Conservation (phyloP, 2,888 invertebrate genomes). For the Caenorhabditis sp. region DNA sequence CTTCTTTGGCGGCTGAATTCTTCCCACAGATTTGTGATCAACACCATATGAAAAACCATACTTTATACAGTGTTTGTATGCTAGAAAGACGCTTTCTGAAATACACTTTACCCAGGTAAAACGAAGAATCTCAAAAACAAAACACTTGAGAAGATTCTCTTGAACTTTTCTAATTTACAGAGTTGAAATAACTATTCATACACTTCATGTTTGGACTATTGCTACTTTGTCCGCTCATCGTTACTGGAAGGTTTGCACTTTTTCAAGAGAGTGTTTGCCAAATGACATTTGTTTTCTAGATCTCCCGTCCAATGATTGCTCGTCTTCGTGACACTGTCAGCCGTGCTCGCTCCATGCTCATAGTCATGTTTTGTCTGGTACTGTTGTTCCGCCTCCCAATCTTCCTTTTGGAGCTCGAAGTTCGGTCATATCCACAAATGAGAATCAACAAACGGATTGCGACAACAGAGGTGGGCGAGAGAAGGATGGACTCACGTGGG, state of each 20-base stretch:
- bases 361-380: slow-evolving; percentile 72
- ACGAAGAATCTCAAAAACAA: background rate
- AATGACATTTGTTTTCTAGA: slow-evolving; percentile 69
- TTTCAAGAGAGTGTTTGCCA: background rate
- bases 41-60: slow-evolving; percentile 68
- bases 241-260: slow-evolving; percentile 80
- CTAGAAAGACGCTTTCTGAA: slow-evolving; percentile 79
- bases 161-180: slow-evolving; percentile 58
- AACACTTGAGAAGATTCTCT: slow-evolving; percentile 15
- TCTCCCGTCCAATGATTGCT: slow-evolving; percentile 81
- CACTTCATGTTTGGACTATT: slow-evolving; percentile 82
- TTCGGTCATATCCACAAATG: slow-evolving; percentile 74
- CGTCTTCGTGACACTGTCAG: slow-evolving; percentile 80
- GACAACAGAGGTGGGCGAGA: slow-evolving; percentile 77
- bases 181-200: slow-evolving; percentile 77
- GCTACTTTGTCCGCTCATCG: slow-evolving; percentile 81
- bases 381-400: slow-evolving; percentile 79
- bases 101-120: slow-evolving; percentile 76
- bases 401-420: slow-evolving; percentile 78
- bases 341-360: slow-evolving; percentile 75
- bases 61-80: slow-evolving; percentile 77
- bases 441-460: slow-evolving; percentile 74
- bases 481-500: background rate
- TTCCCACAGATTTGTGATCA: slow-evolving; percentile 71
- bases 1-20: slow-evolving; percentile 70